Percentiles rank a stretch among this genome's conserved stretches.
Evolutionary conservation across 2,888 invertebrate species (phyloP).

Genomic region (Cenopis cana): DNA sequence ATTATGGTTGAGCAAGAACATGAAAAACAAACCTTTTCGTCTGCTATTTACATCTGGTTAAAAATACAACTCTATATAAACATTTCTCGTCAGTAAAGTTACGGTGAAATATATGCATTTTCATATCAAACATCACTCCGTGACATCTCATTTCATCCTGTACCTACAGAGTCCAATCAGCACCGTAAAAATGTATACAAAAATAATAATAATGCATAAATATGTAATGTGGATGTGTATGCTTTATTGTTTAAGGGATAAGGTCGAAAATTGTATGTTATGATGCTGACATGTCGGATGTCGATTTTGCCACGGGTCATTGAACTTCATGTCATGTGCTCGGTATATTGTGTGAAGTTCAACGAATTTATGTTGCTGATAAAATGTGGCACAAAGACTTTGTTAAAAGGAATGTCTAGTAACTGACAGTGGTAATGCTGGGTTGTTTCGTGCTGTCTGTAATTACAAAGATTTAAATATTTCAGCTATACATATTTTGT

Average conservation of each 20-base stretch:
- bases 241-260: no score
- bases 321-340: constrained; percentile 15
- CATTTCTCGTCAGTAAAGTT: background rate
- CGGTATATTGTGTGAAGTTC: constrained; percentile 10
- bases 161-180: background rate
- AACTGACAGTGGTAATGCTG: background rate
- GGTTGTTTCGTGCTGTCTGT: background rate
- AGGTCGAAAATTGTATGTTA: no score
- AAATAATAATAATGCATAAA: no score
- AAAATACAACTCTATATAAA: background rate
- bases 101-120: constrained; percentile 14
- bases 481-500: no score
- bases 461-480: no score
- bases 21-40: background rate
- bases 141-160: constrained; percentile 28
- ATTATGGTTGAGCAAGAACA: no score
- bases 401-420: constrained; percentile 1
- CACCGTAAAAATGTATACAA: no score
- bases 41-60: background rate
- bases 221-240: no score
- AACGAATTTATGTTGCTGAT: constrained; percentile 5
- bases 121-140: constrained; percentile 20
- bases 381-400: background rate
- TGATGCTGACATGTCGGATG: background rate
- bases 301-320: constrained; percentile 21